Percentiles rank a stretch among this genome's conserved stretches.
These are phyloP conservation scores for Xenopus laevis DNA, from an alignment of 2,113 vertebrate species.

Conservation along the genomic window DNA sequence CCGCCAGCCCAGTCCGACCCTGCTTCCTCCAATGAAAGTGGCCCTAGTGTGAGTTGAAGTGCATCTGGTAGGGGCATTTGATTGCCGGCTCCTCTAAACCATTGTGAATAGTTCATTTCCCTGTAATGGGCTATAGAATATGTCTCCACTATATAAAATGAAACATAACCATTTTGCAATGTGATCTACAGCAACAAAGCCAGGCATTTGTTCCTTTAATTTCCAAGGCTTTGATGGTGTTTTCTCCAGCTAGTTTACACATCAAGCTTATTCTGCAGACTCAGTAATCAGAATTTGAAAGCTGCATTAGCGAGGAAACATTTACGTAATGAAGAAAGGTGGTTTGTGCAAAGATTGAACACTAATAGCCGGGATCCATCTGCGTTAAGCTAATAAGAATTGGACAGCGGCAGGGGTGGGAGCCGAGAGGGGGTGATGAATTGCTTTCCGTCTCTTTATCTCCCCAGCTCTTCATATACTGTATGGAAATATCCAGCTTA, in stretches of 20 bases:
- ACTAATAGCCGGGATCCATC: conserved; percentile 37
- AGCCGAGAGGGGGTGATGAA: conserved; percentile 15
- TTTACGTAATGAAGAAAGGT: conserved; percentile 31
- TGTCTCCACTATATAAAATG: too few species aligned
- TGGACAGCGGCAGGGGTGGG: conserved; percentile 26
- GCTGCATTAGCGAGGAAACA: conserved; percentile 32
- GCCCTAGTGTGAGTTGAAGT: too few species aligned
- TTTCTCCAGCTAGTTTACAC: conserved; percentile 10
- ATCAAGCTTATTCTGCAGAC: conserved; percentile 27
- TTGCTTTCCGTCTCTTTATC: conserved; percentile 3
- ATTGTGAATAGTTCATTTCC: too few species aligned
- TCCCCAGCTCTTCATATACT: conserved; percentile 22
- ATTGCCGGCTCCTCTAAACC: too few species aligned
- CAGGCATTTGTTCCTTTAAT: neutral
- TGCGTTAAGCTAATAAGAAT: conserved; percentile 31
- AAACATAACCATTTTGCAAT: too few species aligned
- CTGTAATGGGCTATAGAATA: too few species aligned
- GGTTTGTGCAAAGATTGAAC: conserved; percentile 1
- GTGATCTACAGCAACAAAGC: neutral
- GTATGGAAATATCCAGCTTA: neutral
- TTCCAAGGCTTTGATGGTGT: neutral
- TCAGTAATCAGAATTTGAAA: conserved; percentile 13
- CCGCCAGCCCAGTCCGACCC: too few species aligned
- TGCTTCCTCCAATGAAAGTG: too few species aligned
- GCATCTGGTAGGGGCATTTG: too few species aligned